These are phyloP conservation scores for Tachyglossus aculeatus DNA, from an alignment of 2,797 vertebrate species.

Conservation along the genomic window DNA sequence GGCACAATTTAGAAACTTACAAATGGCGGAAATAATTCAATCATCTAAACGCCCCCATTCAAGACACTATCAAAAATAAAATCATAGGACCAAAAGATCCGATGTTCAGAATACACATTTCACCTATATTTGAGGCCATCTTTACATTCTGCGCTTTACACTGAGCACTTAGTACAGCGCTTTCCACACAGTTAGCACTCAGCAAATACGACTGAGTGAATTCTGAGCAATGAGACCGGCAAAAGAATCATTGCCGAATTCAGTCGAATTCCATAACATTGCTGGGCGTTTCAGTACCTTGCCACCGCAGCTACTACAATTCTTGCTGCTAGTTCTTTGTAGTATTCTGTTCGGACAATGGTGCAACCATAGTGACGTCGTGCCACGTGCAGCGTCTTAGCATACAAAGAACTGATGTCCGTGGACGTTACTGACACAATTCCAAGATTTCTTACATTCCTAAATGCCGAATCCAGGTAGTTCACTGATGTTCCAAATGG, in stretches of 20 bases:
- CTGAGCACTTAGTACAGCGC: background rate
- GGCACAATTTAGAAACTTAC: too few species aligned
- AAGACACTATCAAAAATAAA: too few species aligned
- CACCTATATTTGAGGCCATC: too few species aligned
- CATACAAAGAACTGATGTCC: conserved; percentile 91
- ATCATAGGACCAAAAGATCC: too few species aligned
- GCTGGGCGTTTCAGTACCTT: conserved; percentile 74
- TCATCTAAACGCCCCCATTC: too few species aligned
- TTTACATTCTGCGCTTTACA: too few species aligned
- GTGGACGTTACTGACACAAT: conserved; percentile 94
- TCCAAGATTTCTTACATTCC: conserved; percentile 91
- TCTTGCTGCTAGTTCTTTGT: conserved; percentile 91
- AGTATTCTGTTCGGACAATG: conserved; percentile 95
- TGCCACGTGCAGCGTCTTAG: conserved; percentile 91
- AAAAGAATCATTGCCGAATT: background rate
- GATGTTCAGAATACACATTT: too few species aligned
- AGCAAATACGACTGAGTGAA: background rate
- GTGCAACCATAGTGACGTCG: conserved; percentile 91
- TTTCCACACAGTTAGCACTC: background rate
- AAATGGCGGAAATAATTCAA: too few species aligned
- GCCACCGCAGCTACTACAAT: conserved; percentile 87
- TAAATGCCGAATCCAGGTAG: conserved; percentile 94
- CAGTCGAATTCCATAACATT: background rate
- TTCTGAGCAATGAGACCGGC: conserved; percentile 1
- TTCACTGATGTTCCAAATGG: conserved; percentile 93